A percentile compares a stretch with the other conserved stretches of the same genome.
Conservation (phyloP, 2,888 invertebrate genomes). For the Limnephilus rhombicus region DNA sequence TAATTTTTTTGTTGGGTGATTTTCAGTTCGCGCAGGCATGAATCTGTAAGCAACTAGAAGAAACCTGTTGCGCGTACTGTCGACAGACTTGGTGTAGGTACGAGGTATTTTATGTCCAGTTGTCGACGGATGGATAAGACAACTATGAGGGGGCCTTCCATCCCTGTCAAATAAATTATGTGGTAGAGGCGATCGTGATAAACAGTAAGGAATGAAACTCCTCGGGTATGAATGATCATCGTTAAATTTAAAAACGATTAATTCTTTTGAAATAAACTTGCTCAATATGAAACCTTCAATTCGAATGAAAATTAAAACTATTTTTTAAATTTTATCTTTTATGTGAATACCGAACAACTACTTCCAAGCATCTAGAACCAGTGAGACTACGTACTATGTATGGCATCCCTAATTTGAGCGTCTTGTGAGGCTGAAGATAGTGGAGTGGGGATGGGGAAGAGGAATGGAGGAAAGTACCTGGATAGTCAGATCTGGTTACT, state of each 20-base stretch:
- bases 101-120: background rate
- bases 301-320: background rate
- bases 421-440: too few species aligned
- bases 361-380: too few species aligned
- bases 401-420: too few species aligned
- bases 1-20: background rate
- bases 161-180: background rate
- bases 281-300: background rate
- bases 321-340: too few species aligned
- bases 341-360: too few species aligned
- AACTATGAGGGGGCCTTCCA: background rate
- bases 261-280: background rate
- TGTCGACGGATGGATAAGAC: slow-evolving; percentile 1
- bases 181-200: background rate
- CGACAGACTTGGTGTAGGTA: background rate
- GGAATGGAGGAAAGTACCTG: too few species aligned
- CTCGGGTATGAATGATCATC: background rate
- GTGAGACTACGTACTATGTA: too few species aligned
- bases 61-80: background rate
- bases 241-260: background rate
- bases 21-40: background rate
- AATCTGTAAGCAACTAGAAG: background rate
- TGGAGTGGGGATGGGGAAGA: too few species aligned
- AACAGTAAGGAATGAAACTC: background rate
- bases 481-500: too few species aligned